These are phyloP conservation scores for honey bee (Apis mellifera) DNA, from an alignment of 1,140 invertebrate genomes.

Conservation along the genomic window DNA sequence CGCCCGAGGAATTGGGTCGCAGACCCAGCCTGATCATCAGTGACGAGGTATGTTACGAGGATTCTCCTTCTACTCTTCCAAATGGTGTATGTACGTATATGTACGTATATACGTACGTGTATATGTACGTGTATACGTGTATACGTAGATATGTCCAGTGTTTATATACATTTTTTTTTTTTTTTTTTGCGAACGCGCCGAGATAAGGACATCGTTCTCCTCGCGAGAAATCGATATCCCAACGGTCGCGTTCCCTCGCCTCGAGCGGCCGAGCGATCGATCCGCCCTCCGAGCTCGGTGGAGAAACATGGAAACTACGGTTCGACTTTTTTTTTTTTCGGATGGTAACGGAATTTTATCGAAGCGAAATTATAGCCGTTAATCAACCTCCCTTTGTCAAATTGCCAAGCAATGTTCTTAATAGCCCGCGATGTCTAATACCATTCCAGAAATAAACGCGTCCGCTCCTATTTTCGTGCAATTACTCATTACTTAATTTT, in stretches of 20 bases:
- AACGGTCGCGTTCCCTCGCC: not conserved
- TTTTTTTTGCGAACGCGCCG: too few relatives aligned
- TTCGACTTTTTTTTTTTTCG: not conserved
- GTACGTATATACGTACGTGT: too few relatives aligned
- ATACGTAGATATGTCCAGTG: not conserved
- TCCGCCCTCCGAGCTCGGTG: slow-evolving; percentile 23
- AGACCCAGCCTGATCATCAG: slow-evolving; percentile 94
- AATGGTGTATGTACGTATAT: too few relatives aligned
- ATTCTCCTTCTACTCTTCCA: not conserved
- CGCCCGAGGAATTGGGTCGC: slow-evolving; percentile 90
- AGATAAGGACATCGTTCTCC: too few relatives aligned
- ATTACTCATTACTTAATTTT: slow-evolving; percentile 51
- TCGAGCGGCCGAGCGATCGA: not conserved
- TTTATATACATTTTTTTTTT: not conserved
- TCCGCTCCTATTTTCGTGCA: slow-evolving; percentile 46
- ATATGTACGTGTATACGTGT: too few relatives aligned
- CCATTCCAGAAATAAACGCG: slow-evolving; percentile 39
- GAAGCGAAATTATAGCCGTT: slow-evolving; percentile 24
- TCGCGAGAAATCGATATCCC: slow-evolving; percentile 1
- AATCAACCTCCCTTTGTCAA: slow-evolving; percentile 53
- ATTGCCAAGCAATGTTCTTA: slow-evolving; percentile 60
- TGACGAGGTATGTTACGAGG: slow-evolving; percentile 90
- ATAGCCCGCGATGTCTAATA: slow-evolving; percentile 39
- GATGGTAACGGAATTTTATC: slow-evolving; percentile 16
- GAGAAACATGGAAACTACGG: not conserved